Evolutionary conservation across 2,888 invertebrate genomes (phyloP).

Genomic region (Mesodorylaimus sp.): DNA sequence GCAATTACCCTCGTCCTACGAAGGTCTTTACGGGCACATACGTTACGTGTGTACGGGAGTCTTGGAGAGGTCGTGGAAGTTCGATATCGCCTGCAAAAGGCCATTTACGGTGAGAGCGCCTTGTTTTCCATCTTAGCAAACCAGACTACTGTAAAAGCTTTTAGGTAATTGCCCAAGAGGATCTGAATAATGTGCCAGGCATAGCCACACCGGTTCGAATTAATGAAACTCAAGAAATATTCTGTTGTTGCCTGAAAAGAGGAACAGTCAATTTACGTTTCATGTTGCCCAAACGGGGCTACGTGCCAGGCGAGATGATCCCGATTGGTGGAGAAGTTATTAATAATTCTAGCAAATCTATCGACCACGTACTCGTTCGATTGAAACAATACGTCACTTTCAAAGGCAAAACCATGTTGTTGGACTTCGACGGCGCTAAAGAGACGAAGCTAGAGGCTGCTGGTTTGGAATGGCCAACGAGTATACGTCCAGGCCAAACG

Average conservation of each 20-base stretch:
- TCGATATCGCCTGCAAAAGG: slow-evolving; percentile 2
- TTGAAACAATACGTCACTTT: neutral
- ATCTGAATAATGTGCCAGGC: neutral
- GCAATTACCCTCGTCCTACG: neutral
- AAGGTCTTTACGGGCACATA: slow-evolving; percentile 3
- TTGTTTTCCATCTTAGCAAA: no score
- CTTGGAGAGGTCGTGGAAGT: slow-evolving; percentile 1
- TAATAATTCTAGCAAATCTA: neutral
- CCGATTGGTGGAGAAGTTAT: neutral
- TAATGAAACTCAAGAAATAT: neutral
- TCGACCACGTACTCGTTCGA: neutral
- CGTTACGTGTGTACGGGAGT: neutral
- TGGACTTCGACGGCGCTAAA: neutral
- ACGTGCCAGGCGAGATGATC: slow-evolving; percentile 2
- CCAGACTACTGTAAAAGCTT: no score
- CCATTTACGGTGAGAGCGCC: no score
- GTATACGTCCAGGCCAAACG: neutral
- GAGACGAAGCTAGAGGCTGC: neutral
- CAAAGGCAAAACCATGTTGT: neutral
- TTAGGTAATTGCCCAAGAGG: slow-evolving; percentile 2
- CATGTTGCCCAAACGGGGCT: slow-evolving; percentile 1
- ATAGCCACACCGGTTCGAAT: neutral
- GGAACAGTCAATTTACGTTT: neutral
- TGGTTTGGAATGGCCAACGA: neutral
- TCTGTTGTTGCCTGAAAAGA: neutral